Evolutionary conservation across 2,797 vertebrate species (phyloP).

Genomic region (Argentina silus): DNA sequence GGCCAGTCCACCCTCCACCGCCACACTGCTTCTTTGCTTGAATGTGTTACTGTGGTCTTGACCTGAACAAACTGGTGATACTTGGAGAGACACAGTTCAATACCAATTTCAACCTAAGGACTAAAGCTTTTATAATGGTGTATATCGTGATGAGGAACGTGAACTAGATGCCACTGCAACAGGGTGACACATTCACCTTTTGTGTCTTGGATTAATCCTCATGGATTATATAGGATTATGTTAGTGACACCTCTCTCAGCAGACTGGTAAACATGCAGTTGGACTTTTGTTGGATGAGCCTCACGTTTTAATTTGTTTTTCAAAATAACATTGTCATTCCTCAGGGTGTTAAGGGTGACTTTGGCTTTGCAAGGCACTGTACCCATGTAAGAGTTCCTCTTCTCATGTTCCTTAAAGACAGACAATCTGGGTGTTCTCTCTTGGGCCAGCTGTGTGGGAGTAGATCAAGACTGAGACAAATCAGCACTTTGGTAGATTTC

Average conservation of each 20-base stretch:
- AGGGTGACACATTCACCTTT: slow-evolving; percentile 32
- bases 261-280: slow-evolving; percentile 42
- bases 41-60: slow-evolving; percentile 30
- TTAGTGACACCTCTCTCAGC: slow-evolving; percentile 31
- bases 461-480: slow-evolving; percentile 46
- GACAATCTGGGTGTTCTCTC: slow-evolving; percentile 37
- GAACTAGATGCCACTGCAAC: slow-evolving; percentile 16
- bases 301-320: slow-evolving; percentile 38
- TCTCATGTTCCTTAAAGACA: slow-evolving; percentile 40
- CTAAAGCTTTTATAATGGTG: slow-evolving; percentile 50
- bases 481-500: slow-evolving; percentile 67
- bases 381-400: slow-evolving; percentile 46
- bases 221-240: slow-evolving; percentile 34
- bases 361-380: slow-evolving; percentile 48
- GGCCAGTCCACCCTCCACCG: slow-evolving; percentile 11
- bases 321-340: slow-evolving; percentile 65
- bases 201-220: slow-evolving; percentile 45
- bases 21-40: slow-evolving; percentile 36
- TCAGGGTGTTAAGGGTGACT: slow-evolving; percentile 70
- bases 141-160: slow-evolving; percentile 30
- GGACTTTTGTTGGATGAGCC: slow-evolving; percentile 27
- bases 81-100: slow-evolving; percentile 37
- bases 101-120: slow-evolving; percentile 39
- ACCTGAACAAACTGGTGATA: slow-evolving; percentile 46
- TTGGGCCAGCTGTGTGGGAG: slow-evolving; percentile 33